Conservation (phyloP, 2,797 vertebrate genomes). For the Phataginus tricuspis region DNA sequence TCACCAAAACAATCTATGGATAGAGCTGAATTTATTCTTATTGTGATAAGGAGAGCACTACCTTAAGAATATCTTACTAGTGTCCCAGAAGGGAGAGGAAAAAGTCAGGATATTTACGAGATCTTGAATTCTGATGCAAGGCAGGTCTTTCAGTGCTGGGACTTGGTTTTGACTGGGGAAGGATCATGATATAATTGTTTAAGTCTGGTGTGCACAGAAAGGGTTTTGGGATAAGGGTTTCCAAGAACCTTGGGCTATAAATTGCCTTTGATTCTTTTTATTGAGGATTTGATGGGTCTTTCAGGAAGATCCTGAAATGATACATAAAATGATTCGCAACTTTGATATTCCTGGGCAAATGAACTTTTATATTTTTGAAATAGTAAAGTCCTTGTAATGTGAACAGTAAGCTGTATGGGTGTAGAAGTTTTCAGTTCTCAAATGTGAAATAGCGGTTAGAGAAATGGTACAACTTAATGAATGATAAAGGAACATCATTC, state of each 20-base stretch:
- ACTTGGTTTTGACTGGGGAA: not conserved
- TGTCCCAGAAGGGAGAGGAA: not conserved
- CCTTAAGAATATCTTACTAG: not conserved
- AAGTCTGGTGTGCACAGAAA: not conserved
- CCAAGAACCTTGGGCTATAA: not conserved
- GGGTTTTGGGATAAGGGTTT: not conserved
- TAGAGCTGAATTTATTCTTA: not conserved
- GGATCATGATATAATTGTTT: not conserved
- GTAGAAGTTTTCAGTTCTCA: not conserved
- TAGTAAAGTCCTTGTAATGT: not conserved
- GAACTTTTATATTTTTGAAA: not conserved
- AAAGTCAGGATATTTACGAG: not conserved
- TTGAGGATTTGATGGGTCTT: not conserved
- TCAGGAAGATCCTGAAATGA: not conserved
- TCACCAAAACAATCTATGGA: not conserved
- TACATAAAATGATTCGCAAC: not conserved
- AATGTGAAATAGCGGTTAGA: not conserved
- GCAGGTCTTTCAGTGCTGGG: not conserved
- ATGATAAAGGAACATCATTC: not conserved
- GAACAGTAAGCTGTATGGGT: not conserved
- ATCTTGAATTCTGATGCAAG: not conserved
- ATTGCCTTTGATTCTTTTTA: conserved; percentile 7
- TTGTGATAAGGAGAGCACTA: not conserved
- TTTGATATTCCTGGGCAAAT: not conserved
- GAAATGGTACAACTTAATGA: not conserved